Conservation (phyloP, 1,140 invertebrate species). For the Ooceraea biroi region DNA sequence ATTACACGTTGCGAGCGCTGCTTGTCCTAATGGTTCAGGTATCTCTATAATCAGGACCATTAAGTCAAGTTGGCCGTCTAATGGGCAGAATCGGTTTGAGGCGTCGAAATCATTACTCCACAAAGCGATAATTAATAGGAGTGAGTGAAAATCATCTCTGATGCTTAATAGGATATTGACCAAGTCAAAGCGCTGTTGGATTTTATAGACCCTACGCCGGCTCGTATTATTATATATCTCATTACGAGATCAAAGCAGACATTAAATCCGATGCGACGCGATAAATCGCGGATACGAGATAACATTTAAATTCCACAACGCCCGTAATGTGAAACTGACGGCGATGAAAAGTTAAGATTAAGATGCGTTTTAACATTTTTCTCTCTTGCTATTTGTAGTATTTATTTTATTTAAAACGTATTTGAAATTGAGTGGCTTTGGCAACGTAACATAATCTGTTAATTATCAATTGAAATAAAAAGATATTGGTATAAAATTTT, state of each 20-base stretch:
- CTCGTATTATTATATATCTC: not conserved
- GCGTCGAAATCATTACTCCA: constrained; percentile 63
- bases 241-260: constrained; percentile 8
- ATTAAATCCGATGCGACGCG: constrained; percentile 4
- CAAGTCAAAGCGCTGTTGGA: constrained; percentile 16
- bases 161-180: constrained; percentile 44
- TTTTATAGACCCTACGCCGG: constrained; percentile 8
- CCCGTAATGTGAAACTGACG: not conserved
- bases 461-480: too few species aligned
- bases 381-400: not conserved
- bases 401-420: not conserved
- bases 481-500: too few species aligned
- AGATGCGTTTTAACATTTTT: not conserved
- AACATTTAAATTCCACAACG: not conserved
- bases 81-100: constrained; percentile 48
- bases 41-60: constrained; percentile 56
- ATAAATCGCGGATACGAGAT: not conserved
- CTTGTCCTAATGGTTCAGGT: constrained; percentile 51
- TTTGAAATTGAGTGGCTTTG: not conserved
- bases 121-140: constrained; percentile 67
- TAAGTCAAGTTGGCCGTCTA: constrained; percentile 54
- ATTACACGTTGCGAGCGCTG: constrained; percentile 56
- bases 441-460: too few species aligned
- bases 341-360: not conserved
- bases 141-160: constrained; percentile 57